Evolutionary conservation across 1,140 invertebrate genomes (phyloP), one percentile per base, ranked within the genome.

Genomic region (Aphaenogaster rudis): DNA sequence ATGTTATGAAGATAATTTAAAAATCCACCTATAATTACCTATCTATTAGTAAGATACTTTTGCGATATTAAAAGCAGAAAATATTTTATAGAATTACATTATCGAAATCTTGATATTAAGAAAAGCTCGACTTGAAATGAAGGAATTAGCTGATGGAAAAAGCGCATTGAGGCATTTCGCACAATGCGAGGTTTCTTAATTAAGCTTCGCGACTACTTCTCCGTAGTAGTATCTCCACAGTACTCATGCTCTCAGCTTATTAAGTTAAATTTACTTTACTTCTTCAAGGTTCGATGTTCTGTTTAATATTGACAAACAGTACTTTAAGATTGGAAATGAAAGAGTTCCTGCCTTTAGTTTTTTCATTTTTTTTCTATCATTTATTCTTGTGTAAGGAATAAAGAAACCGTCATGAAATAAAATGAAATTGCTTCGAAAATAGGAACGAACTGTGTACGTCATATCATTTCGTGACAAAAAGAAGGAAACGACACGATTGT

Each of bases 241-340:
- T n/a, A 28, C 48, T 80, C 33, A 39, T 45, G 9, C 42, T 64
- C 21, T 21, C 52, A 76, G 72, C 54, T 54, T 78, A 78, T 78
- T 67, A 67, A 67, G 8, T 79, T 66, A 21, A 79, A 36, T 79
- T 64, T 63, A 79, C n/a, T 77, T 61, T n/a, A 52, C n/a, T 59
- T 59, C 45, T 50, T 36, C 6, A 64, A 21, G 7, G 7, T 39
- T 50, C 28, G 15, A 33, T 50, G 17, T 80, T 61, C 11, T 5
- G 17, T 64, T 63, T 80, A 66, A 80, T 80, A 80, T 80, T 67
- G 77, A 52, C 48, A 66, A 52, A 52, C 15, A 52, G 61, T 6
- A 21, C 33, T 67, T 67, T 52, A 67, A 28, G 1, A 42, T 67
- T 52, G 36, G 1, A 54, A 21, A 80, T 52, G 13, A 64, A 78